Base-by-base conservation (phyloP, 2,113 vertebrate genomes). In the Agapornis roseicollis region DNA sequence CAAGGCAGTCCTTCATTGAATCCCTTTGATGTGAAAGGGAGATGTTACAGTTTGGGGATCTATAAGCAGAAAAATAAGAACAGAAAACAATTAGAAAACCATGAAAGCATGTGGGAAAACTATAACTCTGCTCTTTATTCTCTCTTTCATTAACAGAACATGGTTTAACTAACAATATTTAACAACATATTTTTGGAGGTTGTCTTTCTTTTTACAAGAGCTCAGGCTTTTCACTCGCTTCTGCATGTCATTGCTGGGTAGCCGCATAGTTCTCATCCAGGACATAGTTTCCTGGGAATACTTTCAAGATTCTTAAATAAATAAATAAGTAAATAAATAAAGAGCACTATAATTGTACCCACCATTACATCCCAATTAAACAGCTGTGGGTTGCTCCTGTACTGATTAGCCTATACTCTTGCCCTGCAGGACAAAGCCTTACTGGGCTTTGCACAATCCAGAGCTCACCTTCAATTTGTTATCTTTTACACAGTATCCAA, bases 11-110 rank as follows among this genome's bases (percentile, higher is more conserved):
- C 76, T 88, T 92, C 79, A 80, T 55, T 33, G 90, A 92, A 76
- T 91, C 50, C 56, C 89, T 96, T 96, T 96, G 92, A 96, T 92
- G 80, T 82, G 35, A 60, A 56, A 81, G 33, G 65, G 80, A 90
- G 69, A 23, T 81, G 73, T 63, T 90, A 92, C 9, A 84, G 73
- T 84, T 66, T 63, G 31, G 28, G 23, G 69, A 73, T 33, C 70
- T 73, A 47, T 16, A 73, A 42, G 24, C 44, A 91, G 86, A 85
- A 96, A 96, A 92, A 71, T 64, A 90, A 72, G 80, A 92, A 63
- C 19, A 53, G 61, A 73, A 80, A 80, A 60, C 66, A 94, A 92
- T 85, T 76, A 89, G 44, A 79, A 89, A 88, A 52, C 4, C 56
- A 69, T 90, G 58, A 92, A 90, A 89, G 9, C 31, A 25, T 13